phyloP scores from a whole-genome alignment of 2,888 invertebrate genomes.

The Melinaea menophilus region DNA sequence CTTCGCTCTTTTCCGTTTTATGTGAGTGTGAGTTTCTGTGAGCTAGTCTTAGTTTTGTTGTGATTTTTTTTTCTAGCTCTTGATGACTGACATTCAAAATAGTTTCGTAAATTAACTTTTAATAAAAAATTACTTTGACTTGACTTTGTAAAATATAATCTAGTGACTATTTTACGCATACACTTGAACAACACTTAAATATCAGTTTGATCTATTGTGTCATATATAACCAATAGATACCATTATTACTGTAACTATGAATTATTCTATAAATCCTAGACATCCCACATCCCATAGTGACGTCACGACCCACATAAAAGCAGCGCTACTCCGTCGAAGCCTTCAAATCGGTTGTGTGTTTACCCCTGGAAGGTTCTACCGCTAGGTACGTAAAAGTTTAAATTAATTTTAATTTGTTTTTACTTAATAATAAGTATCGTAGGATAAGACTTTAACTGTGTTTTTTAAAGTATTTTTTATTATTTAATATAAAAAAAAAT shows the following conservation, averaged over 20 bases:
- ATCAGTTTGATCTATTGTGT: neutral
- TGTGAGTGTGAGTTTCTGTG: too few relatives aligned
- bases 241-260: neutral
- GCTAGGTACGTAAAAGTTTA: conserved; percentile 1
- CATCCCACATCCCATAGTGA: conserved; percentile 62
- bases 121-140: too few relatives aligned
- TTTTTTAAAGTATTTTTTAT: too few relatives aligned
- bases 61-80: too few relatives aligned
- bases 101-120: too few relatives aligned
- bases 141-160: neutral
- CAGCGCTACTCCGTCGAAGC: conserved; percentile 49
- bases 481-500: too few relatives aligned
- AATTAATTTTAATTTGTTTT: neutral
- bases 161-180: neutral
- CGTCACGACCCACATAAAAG: conserved; percentile 57
- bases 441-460: too few relatives aligned
- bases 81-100: too few relatives aligned
- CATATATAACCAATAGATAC: neutral
- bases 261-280: conserved; percentile 31
- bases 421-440: too few relatives aligned
- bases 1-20: too few relatives aligned
- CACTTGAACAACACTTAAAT: neutral
- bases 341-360: conserved; percentile 58
- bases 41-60: too few relatives aligned
- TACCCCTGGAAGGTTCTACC: conserved; percentile 60